Evolutionary conservation across 2,797 vertebrate species (phyloP).

Genomic region (Onychomys arenicola): DNA sequence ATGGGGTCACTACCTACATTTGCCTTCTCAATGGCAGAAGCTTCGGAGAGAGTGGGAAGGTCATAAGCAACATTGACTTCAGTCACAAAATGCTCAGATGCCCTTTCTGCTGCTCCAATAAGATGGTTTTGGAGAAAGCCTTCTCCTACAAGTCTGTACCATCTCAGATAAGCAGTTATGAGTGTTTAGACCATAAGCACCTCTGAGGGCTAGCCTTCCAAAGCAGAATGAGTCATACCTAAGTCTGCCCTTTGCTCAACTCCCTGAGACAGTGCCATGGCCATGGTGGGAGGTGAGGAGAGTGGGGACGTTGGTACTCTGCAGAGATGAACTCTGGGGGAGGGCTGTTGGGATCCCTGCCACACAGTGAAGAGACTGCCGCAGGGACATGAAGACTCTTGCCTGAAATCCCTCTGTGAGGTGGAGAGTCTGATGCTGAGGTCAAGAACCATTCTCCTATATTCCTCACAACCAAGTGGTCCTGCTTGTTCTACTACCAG

Average conservation of each 20-base stretch:
- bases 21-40: background rate
- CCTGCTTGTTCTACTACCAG: background rate
- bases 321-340: background rate
- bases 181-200: constrained; percentile 72
- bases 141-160: constrained; percentile 66
- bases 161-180: constrained; percentile 77
- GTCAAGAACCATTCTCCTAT: accelerated
- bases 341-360: background rate
- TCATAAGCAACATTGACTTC: constrained; percentile 24
- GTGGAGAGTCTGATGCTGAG: background rate
- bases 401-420: background rate
- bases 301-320: background rate
- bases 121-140: constrained; percentile 71
- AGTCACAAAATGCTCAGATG: constrained; percentile 55
- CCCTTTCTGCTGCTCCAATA: constrained; percentile 61
- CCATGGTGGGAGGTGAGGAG: background rate
- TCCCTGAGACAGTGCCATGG: constrained; percentile 34
- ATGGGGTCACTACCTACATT: background rate
- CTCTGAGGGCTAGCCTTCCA: constrained; percentile 71
- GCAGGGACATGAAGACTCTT: background rate
- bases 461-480: background rate
- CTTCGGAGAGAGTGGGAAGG: background rate
- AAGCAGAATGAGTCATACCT: constrained; percentile 71
- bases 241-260: constrained; percentile 60
- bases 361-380: background rate